Evolutionary conservation across 2,797 vertebrate species (phyloP).

Genomic region (Poeciliopsis paucimaculata): DNA sequence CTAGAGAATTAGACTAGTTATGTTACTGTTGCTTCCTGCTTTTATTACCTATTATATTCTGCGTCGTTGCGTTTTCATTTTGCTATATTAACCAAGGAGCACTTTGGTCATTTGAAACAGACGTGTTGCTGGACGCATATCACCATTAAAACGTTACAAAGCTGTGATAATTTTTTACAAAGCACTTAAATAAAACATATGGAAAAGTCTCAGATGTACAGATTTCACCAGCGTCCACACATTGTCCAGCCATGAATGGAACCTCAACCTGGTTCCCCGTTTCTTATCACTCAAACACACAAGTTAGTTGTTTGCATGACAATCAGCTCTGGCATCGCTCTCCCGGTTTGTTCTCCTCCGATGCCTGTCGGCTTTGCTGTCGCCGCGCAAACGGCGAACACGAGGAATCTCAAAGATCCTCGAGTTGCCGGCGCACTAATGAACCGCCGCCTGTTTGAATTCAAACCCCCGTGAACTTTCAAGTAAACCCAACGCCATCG

Average conservation of each 20-base stretch:
- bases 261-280: slow-evolving; percentile 53
- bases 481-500: slow-evolving; percentile 57
- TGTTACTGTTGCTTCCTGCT: too few species aligned
- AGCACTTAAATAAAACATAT: slow-evolving; percentile 2
- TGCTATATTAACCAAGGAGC: too few species aligned
- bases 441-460: slow-evolving; percentile 46
- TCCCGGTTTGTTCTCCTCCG: slow-evolving; percentile 53
- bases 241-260: slow-evolving; percentile 47
- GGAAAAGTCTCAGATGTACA: slow-evolving; percentile 43
- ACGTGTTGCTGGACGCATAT: neutral
- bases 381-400: slow-evolving; percentile 28
- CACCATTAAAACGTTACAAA: neutral
- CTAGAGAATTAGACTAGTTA: too few species aligned
- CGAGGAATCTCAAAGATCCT: slow-evolving; percentile 45
- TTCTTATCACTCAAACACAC: slow-evolving; percentile 65
- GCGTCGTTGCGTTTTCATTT: too few species aligned
- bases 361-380: slow-evolving; percentile 40
- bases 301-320: slow-evolving; percentile 55
- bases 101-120: neutral
- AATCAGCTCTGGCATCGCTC: slow-evolving; percentile 58
- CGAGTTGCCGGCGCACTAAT: neutral
- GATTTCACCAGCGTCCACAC: slow-evolving; percentile 32
- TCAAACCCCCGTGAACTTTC: slow-evolving; percentile 57
- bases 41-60: too few species aligned
- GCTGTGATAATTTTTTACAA: neutral